Evolutionary conservation across 2,888 invertebrate species (phyloP).

Genomic region (Drosophila hamatofila): DNA sequence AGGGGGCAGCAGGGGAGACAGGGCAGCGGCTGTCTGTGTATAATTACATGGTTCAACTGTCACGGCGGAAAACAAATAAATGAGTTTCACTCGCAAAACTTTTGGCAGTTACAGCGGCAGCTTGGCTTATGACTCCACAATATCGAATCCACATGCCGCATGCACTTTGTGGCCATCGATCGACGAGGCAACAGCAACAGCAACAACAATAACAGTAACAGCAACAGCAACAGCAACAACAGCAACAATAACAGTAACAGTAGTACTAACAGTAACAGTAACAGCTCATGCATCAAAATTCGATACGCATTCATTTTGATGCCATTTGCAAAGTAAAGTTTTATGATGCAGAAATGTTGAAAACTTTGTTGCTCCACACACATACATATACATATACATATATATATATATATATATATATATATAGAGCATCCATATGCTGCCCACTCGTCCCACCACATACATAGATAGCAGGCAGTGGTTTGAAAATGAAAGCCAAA

Average conservation of each 20-base stretch:
- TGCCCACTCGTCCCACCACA: too few species aligned
- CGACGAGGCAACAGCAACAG: conserved; percentile 11
- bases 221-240: not conserved
- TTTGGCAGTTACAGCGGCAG: conserved; percentile 36
- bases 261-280: conserved; percentile 17
- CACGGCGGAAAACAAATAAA: conserved; percentile 75
- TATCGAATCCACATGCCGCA: conserved; percentile 20
- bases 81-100: conserved; percentile 66
- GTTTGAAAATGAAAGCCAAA: conserved; percentile 37
- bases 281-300: conserved; percentile 52
- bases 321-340: conserved; percentile 43
- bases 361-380: conserved; percentile 37
- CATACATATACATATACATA: too few species aligned
- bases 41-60: conserved; percentile 80
- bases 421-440: conserved; percentile 9
- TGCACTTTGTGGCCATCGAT: conserved; percentile 58
- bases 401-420: too few species aligned
- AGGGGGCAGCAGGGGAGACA: not conserved
- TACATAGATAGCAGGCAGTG: not conserved
- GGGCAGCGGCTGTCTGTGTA: conserved; percentile 62
- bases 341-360: conserved; percentile 58
- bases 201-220: not conserved
- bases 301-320: conserved; percentile 55
- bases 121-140: conserved; percentile 34
- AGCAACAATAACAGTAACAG: conserved; percentile 6